Evolutionary conservation across 2,888 invertebrate genomes (phyloP).

Genomic region (Luperina testacea): DNA sequence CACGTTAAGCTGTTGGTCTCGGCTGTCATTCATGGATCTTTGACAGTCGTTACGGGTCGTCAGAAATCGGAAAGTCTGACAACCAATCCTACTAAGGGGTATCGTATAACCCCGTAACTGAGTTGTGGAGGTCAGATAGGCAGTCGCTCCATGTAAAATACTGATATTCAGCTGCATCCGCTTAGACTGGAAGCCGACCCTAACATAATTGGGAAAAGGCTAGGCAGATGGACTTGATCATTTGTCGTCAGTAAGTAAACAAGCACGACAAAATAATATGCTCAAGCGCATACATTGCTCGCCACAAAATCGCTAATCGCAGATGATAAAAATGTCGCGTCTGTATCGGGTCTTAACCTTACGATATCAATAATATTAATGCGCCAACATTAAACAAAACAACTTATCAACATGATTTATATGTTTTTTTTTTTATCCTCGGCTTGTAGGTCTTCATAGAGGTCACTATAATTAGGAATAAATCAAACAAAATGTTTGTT

Average conservation of each 20-base stretch:
- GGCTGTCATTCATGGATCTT: no score
- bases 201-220: no score
- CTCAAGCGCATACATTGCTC: background rate
- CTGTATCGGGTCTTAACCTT: conserved; percentile 14
- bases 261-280: background rate
- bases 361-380: conserved; percentile 45
- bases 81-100: no score
- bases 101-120: no score
- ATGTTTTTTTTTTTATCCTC: conserved; percentile 31
- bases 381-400: conserved; percentile 42
- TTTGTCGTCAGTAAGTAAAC: background rate
- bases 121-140: no score
- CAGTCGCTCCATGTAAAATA: no score
- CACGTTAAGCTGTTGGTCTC: no score
- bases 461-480: conserved; percentile 60
- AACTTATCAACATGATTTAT: conserved; percentile 49
- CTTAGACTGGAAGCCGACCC: no score
- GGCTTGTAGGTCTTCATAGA: conserved; percentile 49
- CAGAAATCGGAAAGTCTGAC: no score
- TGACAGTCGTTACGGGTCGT: no score
- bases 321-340: conserved; percentile 29
- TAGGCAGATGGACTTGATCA: background rate
- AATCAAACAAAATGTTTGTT: conserved; percentile 38
- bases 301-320: conserved; percentile 25
- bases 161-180: no score